Conservation (phyloP, 2,888 invertebrate species). For the Aporophyla nigra region DNA sequence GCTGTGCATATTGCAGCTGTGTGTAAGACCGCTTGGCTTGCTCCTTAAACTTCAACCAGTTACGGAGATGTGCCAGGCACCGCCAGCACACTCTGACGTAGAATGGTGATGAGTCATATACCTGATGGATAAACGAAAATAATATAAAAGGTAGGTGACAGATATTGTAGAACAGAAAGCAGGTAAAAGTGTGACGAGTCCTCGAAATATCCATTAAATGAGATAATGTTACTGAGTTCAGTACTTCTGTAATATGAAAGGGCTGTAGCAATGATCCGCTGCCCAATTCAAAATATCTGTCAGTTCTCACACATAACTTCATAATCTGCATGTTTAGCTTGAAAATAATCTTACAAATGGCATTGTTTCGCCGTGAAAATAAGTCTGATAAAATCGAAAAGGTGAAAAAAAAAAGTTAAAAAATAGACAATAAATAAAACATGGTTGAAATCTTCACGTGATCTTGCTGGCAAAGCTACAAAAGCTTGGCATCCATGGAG, state of each 20-base stretch:
- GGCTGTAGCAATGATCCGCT: not conserved
- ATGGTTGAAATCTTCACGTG: not conserved
- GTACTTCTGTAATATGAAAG: not conserved
- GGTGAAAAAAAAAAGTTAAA: too few species aligned
- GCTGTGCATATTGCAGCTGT: constrained; percentile 68
- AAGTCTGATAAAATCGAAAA: too few species aligned
- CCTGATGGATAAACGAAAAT: not conserved
- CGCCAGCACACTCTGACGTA: constrained; percentile 80
- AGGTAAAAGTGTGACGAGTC: too few species aligned
- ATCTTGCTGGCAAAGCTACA: too few species aligned
- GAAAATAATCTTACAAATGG: not conserved
- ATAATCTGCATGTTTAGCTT: not conserved
- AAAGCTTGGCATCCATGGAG: too few species aligned
- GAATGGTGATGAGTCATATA: constrained; percentile 7
- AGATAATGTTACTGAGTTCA: too few species aligned
- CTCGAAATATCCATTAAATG: too few species aligned
- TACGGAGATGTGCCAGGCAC: constrained; percentile 75
- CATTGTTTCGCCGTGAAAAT: not conserved
- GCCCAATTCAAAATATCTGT: not conserved
- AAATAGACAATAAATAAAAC: too few species aligned
- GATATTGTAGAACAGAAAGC: too few species aligned
- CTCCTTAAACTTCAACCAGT: constrained; percentile 75
- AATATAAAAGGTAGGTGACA: too few species aligned
- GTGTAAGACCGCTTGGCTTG: constrained; percentile 75
- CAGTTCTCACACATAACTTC: not conserved